phyloP scores from a whole-genome alignment of 1,140 invertebrate genomes.

The Trichoplusia ni region DNA sequence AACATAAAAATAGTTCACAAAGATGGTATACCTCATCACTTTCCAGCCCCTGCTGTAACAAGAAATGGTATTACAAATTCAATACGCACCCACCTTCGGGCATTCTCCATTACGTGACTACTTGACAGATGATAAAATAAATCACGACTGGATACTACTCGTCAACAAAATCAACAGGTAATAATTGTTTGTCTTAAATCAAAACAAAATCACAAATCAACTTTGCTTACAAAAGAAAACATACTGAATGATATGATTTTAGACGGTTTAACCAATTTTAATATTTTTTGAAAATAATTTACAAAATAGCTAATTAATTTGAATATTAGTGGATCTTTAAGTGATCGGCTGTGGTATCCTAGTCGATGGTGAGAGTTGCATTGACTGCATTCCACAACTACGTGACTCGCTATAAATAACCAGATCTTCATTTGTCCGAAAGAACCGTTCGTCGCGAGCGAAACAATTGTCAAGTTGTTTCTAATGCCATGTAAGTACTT shows the following conservation, averaged over 20 bases:
- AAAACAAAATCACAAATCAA: slow-evolving; percentile 42
- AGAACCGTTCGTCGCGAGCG: slow-evolving; percentile 40
- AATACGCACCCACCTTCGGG: slow-evolving; percentile 79
- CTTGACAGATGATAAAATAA: slow-evolving; percentile 49
- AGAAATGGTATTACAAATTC: slow-evolving; percentile 81
- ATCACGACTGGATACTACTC: slow-evolving; percentile 28
- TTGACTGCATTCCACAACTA: slow-evolving; percentile 74
- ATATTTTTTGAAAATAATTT: slow-evolving; percentile 38
- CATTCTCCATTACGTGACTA: slow-evolving; percentile 56
- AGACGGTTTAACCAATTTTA: slow-evolving; percentile 27
- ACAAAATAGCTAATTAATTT: slow-evolving; percentile 46
- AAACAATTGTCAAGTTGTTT: slow-evolving; percentile 2
- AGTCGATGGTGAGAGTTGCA: slow-evolving; percentile 65
- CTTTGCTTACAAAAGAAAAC: slow-evolving; percentile 38
- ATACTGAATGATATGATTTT: slow-evolving; percentile 38
- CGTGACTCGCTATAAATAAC: slow-evolving; percentile 61
- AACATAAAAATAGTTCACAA: slow-evolving; percentile 81
- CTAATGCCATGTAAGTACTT: slow-evolving; percentile 44
- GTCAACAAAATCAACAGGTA: slow-evolving; percentile 37
- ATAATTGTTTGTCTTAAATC: slow-evolving; percentile 37
- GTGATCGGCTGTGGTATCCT: slow-evolving; percentile 63
- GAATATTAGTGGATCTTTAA: slow-evolving; percentile 51
- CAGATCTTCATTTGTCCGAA: slow-evolving; percentile 78
- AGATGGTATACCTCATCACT: slow-evolving; percentile 90
- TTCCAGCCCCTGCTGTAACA: slow-evolving; percentile 93